A percentile compares a stretch with the other conserved stretches of the same genome.
These are phyloP conservation scores for Leontopithecus rosalia DNA, from an alignment of 2,797 vertebrate species.

Conservation along the genomic window DNA sequence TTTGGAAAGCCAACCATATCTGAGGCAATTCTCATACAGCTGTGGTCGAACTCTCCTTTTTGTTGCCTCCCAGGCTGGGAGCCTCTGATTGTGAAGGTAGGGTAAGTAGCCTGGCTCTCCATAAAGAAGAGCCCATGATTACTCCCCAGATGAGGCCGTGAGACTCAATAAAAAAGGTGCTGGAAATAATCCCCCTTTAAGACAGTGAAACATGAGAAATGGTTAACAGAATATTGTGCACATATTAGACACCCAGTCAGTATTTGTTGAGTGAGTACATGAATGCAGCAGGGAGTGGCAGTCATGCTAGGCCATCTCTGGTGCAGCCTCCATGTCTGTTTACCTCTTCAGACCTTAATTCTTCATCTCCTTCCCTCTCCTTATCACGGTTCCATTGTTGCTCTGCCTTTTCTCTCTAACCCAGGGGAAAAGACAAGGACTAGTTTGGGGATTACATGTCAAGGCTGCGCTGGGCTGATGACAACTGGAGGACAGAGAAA, in stretches of 20 bases:
- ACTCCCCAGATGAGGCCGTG: not conserved
- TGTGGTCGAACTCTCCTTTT: not conserved
- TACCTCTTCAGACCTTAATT: not conserved
- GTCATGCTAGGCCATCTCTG: not conserved
- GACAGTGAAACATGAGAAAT: not conserved
- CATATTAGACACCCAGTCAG: not conserved
- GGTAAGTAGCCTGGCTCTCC: not conserved
- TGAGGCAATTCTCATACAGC: not conserved
- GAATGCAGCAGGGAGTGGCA: not conserved
- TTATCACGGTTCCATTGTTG: not conserved
- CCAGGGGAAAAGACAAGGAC: not conserved
- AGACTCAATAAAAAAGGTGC: not conserved
- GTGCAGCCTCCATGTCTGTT: not conserved
- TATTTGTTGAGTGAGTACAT: not conserved
- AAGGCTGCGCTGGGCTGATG: not conserved
- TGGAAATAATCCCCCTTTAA: not conserved
- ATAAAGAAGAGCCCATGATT: not conserved
- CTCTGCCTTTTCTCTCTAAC: not conserved
- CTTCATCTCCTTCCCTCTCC: not conserved
- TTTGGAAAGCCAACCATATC: slow-evolving; percentile 39
- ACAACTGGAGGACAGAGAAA: not conserved
- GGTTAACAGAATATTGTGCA: not conserved
- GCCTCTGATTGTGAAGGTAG: not conserved
- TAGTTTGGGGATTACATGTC: not conserved
- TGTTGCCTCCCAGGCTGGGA: not conserved